A percentile compares a stretch with the other conserved stretches of the same genome.
phyloP scores from a whole-genome alignment of 2,888 invertebrate species.

The Mythimna ferrago region DNA sequence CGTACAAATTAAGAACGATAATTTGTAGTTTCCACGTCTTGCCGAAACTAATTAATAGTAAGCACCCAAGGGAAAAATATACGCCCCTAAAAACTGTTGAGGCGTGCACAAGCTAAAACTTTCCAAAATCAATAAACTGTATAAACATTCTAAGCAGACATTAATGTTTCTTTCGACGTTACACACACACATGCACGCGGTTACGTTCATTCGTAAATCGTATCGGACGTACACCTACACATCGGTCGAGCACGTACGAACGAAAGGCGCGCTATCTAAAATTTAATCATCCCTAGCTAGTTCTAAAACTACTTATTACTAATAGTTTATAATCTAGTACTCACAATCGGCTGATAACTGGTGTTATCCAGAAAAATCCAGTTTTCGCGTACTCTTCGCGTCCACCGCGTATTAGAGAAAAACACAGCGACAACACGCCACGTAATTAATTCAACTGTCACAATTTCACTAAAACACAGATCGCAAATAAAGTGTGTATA shows the following conservation, averaged over 20 bases:
- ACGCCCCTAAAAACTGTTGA: conserved; percentile 59
- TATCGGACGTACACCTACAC: conserved; percentile 57
- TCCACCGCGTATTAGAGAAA: conserved; percentile 56
- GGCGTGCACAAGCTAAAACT: conserved; percentile 69
- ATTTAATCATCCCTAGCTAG: conserved; percentile 42
- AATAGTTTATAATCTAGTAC: conserved; percentile 68
- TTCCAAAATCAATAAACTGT: conserved; percentile 79
- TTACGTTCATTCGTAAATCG: conserved; percentile 60
- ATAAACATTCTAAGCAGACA: conserved; percentile 74
- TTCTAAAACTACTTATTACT: conserved; percentile 36
- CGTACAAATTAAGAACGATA: conserved; percentile 34
- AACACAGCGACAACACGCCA: conserved; percentile 55
- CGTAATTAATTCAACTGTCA: conserved; percentile 58
- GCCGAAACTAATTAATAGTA: conserved; percentile 57
- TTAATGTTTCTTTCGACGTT: conserved; percentile 72
- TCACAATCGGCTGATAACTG: conserved; percentile 76
- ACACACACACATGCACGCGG: conserved; percentile 53
- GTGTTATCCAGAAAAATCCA: conserved; percentile 77
- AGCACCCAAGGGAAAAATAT: conserved; percentile 54
- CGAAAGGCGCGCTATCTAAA: conserved; percentile 53
- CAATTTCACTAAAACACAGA: conserved; percentile 67
- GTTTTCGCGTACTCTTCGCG: conserved; percentile 63
- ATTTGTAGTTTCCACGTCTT: conserved; percentile 50
- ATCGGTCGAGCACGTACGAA: conserved; percentile 43
- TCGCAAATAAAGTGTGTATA: conserved; percentile 52